A percentile compares a stretch with the other conserved stretches of the same genome.
These are phyloP conservation scores for Macrotis lagotis DNA, from an alignment of 2,113 vertebrate species.

Conservation along the genomic window DNA sequence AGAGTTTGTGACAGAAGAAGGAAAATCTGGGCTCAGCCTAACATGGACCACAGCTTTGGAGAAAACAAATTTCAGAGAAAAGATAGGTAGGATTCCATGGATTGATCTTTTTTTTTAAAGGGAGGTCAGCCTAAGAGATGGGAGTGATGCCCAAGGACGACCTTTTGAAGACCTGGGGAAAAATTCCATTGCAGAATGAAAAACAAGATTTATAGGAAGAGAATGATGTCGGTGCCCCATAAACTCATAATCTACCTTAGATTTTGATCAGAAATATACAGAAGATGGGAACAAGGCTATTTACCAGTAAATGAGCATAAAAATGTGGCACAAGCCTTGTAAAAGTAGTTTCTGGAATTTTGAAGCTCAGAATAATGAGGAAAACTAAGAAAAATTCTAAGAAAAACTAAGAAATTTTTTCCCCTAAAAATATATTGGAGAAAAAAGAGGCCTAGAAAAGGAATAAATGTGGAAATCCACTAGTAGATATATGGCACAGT, in stretches of 20 bases:
- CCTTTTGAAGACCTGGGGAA: background rate
- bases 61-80: background rate
- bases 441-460: background rate
- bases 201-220: background rate
- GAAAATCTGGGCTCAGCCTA: background rate
- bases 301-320: background rate
- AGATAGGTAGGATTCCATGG: background rate
- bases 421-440: background rate
- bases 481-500: background rate
- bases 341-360: background rate
- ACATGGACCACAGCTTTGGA: background rate
- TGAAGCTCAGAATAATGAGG: background rate
- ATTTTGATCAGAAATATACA: background rate
- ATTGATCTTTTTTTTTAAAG: rapidly evolving
- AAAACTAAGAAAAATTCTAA: background rate
- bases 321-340: background rate
- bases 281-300: background rate
- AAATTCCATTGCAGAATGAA: background rate
- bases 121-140: background rate
- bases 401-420: background rate
- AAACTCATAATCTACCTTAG: background rate
- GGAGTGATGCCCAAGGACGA: background rate
- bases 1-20: background rate
- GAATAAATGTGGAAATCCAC: background rate
- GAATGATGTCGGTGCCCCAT: background rate